Base-by-base conservation (phyloP, 2,113 vertebrate genomes). In the Thermophis baileyi region DNA sequence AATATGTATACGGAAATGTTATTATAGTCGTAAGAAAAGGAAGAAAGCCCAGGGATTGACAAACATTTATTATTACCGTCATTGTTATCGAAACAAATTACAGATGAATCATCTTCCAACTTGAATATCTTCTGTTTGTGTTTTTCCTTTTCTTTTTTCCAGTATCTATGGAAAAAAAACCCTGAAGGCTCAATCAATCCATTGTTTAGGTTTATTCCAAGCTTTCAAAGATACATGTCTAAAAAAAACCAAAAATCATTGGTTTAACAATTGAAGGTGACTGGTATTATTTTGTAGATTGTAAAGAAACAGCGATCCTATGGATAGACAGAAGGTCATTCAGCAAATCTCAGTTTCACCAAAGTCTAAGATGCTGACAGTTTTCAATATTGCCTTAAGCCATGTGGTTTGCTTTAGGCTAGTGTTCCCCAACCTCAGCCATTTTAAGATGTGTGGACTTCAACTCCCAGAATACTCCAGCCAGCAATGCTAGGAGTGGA, bases 1-100 rank as follows among this genome's bases (percentile, higher is more conserved):
- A 96, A 93, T 96, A 94, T 96, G 95, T 95, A 96, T 97, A 96
- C 91, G 93, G 94, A 95, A 60, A 95, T 95, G 94, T 92, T 54
- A 91, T 90, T 90, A 95, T 94, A 96, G 94, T 94, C 91, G 95
- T 95, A 96, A 93, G 92, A 94, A 96, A 96, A 89, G 88, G 74
- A 92, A 96, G 92, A 86, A 94, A 93, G 92, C 95, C 91, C 94
- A 93, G 63, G 89, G 94, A 95, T 94, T 96, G 96, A 96, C 96
- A 97, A 97, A 97, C 97, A 96, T 94, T 95, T 93, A 91, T 93
- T 93, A 94, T 96, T 93, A 94, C 94, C 35, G 50, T 96, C 96
- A n/a, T 63, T 63, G 27, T 63, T 63, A 30, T 63, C 11, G 94
- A 95, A 96, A 89, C 87, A 96, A 96, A 96, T 94, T 94, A 92